Conservation (phyloP, 2,797 vertebrate species). For the Bryconaethiops microstoma region DNA sequence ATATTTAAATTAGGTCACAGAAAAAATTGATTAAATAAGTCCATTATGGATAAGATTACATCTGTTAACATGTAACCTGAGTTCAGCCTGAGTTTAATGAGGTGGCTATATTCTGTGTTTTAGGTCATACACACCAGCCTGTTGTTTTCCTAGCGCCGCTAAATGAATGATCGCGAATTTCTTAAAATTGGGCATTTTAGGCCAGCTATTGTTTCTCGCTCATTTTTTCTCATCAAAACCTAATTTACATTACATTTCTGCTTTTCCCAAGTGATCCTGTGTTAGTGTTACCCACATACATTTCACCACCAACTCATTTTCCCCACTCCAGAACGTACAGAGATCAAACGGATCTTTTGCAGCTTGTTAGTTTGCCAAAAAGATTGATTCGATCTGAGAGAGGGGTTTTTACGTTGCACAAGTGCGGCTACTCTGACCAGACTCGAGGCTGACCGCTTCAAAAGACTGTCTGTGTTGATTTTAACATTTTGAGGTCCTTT, state of each 20-base stretch:
- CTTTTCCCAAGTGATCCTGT: slow-evolving; percentile 8
- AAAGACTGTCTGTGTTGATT: neutral
- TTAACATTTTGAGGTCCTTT: neutral
- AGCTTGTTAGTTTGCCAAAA: slow-evolving; percentile 25
- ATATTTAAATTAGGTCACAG: neutral
- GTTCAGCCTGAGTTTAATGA: slow-evolving; percentile 5
- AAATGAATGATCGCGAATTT: neutral
- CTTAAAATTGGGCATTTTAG: slow-evolving; percentile 5
- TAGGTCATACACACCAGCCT: neutral
- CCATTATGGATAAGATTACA: neutral
- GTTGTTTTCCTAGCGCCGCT: neutral
- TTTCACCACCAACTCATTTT: slow-evolving; percentile 40
- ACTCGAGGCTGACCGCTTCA: slow-evolving; percentile 6
- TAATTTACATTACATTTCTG: slow-evolving; percentile 40
- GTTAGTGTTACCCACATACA: slow-evolving; percentile 31
- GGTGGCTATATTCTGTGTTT: neutral
- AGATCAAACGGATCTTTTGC: slow-evolving; percentile 30
- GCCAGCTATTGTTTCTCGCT: slow-evolving; percentile 31
- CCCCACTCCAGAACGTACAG: slow-evolving; percentile 25
- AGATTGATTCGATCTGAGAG: slow-evolving; percentile 43
- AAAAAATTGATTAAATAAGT: neutral
- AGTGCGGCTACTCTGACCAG: neutral
- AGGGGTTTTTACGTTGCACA: slow-evolving; percentile 2
- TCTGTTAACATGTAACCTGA: slow-evolving; percentile 13
- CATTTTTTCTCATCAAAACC: slow-evolving; percentile 50